phyloP scores from a whole-genome alignment of 1,140 invertebrate species.

The Triops longicaudatus region DNA sequence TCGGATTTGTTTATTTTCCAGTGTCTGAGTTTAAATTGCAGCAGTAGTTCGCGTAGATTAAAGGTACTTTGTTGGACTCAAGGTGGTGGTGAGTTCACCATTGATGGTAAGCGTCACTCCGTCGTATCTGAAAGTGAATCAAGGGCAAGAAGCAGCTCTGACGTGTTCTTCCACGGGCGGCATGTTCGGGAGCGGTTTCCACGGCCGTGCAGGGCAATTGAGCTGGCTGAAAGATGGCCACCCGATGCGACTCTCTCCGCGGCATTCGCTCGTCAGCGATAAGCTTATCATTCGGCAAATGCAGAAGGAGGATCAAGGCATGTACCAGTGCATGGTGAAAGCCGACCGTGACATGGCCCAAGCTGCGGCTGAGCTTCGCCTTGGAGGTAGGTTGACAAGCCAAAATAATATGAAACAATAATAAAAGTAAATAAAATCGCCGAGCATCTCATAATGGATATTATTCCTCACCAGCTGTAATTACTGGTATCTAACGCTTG shows the following conservation, averaged over 20 bases:
- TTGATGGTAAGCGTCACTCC: conserved; percentile 4
- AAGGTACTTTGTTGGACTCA: background rate
- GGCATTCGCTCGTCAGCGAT: conserved; percentile 35
- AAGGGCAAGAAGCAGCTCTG: background rate
- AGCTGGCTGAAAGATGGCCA: conserved; percentile 53
- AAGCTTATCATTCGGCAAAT: conserved; percentile 38
- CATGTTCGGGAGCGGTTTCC: background rate
- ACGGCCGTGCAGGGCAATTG: background rate
- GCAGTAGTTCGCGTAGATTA: background rate
- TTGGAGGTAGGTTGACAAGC: conserved; percentile 54
- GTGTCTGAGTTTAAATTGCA: no score
- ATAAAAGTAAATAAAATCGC: no score
- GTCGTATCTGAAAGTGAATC: background rate
- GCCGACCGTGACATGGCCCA: conserved; percentile 70
- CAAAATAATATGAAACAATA: background rate
- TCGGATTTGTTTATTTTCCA: no score
- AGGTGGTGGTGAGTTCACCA: conserved; percentile 5
- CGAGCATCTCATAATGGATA: no score
- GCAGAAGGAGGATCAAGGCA: conserved; percentile 54
- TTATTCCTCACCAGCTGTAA: no score
- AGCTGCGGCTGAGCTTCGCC: conserved; percentile 63
- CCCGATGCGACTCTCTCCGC: conserved; percentile 46
- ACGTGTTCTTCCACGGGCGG: background rate
- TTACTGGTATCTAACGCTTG: no score
- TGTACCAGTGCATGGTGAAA: conserved; percentile 61